Base-by-base conservation (phyloP, 2,113 vertebrate species). In the Euleptes europaea region DNA sequence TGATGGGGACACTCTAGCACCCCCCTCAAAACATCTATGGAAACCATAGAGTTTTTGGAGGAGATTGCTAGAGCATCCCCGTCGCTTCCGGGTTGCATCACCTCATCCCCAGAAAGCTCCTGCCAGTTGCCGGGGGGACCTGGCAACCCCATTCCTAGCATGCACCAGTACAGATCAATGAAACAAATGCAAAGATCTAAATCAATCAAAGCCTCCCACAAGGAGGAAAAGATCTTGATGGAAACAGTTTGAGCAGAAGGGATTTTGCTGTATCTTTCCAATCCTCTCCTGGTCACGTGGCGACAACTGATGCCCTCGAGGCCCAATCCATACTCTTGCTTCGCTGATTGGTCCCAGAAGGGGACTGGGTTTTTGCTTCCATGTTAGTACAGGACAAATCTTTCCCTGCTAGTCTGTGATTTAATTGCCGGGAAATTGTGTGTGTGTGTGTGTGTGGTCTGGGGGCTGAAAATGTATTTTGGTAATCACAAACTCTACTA, bases 281-380 rank as follows among this genome's bases (percentile, higher is more conserved):
- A 83, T 95, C 94, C 95, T 94, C 94, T 91, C 84, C 75, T 1
- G 9, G 33, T 92, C 93, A 93, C 47, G 7, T 91, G 94, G 91
- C 26, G 87, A 88, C 88, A 88, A 91, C 78, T 0, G 40, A 93
- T 92, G 89, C 85, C 85, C 84, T 93, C 81, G 86, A 88, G 90
- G 89, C 87, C 87, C 89, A 85, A 76, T 82, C 85, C 79, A 86
- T 90, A 80, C 84, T 84, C 78, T 91, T 90, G 90, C 85, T 85
- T 90, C 90, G 86, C 75, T 90, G 89, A 92, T 90, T 91, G 90
- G 89, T 92, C 88, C 90, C 89, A 80, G 86, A 90, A 80, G 40
- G 66, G 4, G 60, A 83, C 72, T 80, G 65, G 75, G 72, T 88
- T 82, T 92, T 81, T 71, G 83, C 80, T 84, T 78, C 88, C 88